Base-by-base conservation (phyloP, 2,888 invertebrate genomes). In the Agrochola lychnidis region DNA sequence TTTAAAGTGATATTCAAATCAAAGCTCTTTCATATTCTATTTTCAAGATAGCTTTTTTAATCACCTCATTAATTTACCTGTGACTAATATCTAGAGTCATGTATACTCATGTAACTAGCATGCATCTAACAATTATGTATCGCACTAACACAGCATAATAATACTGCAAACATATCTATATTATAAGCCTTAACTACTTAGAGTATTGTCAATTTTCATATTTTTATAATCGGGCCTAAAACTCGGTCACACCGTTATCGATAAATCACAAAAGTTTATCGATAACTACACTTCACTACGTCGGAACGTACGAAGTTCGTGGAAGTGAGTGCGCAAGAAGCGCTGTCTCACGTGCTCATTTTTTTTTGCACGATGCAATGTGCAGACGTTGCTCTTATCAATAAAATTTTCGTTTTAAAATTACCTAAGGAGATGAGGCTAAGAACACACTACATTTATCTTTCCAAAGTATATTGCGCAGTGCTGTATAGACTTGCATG, bases 41-140 rank as follows among this genome's bases (percentile, higher is more conserved):
- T 66, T 70, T 48, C 48, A 76, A 77, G 36, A 40, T 40, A 30
- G 57, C 45, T 56, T 66, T 59, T 62, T 9, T n/a, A 66, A 45
- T 36, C 5, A 61, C 10, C n/a, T 51, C 42, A 42, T 75, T 51
- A 78, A 70, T 45, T 45, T 16, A 70, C 14, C 4, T 48, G 68
- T 69, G 1, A 40, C 36, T 72, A 56, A 71, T 4, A 36, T 19
- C 10, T 56, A 25, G 16, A 53, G 6, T 36, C 64, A 59, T 25
- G 12, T 57, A 25, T n/a, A 56, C 16, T 45, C 14, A 59, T 59
- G 14, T 61, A n/a, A 68, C 53, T 67, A 22, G 72, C 82, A 83
- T 81, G 77, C 53, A 10, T 14, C 25, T 84, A 73, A 85, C 56
- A 57, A 61, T 12, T 53, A 42, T 70, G 6, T 73, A 70, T 36